Evolutionary conservation across 1,140 invertebrate species (phyloP).

Genomic region (Bactericera cockerelli): DNA sequence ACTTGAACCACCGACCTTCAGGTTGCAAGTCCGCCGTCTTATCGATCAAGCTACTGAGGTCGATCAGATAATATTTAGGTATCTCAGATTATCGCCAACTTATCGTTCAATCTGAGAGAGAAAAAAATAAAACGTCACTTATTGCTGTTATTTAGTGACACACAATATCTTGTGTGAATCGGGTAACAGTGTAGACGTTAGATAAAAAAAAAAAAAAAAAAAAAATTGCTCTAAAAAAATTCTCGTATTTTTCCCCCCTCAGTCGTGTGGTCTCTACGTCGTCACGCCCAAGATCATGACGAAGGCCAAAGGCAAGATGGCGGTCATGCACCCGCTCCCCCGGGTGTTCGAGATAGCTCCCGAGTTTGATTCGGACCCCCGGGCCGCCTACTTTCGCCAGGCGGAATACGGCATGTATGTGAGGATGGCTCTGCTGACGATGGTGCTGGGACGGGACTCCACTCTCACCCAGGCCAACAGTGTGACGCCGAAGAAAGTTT

Average conservation of each 20-base stretch:
- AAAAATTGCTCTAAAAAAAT: neutral
- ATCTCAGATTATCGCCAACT: no score
- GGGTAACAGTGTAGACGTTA: no score
- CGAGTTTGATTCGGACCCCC: slow-evolving; percentile 86
- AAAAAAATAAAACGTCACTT: no score
- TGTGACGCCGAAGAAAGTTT: slow-evolving; percentile 18
- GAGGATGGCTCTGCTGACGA: slow-evolving; percentile 88
- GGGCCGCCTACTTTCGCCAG: slow-evolving; percentile 97
- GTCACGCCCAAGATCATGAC: slow-evolving; percentile 94
- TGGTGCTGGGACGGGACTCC: slow-evolving; percentile 57
- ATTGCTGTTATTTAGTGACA: no score
- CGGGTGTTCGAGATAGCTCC: slow-evolving; percentile 85
- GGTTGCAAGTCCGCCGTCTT: no score
- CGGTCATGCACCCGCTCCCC: slow-evolving; percentile 95
- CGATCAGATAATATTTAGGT: no score
- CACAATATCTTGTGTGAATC: no score
- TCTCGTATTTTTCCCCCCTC: slow-evolving; percentile 11
- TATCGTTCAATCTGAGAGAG: no score
- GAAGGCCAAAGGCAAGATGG: slow-evolving; percentile 77
- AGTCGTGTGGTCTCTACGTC: slow-evolving; percentile 72
- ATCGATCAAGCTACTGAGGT: no score
- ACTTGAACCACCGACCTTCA: no score
- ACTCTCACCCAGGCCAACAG: neutral
- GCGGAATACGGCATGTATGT: slow-evolving; percentile 96
- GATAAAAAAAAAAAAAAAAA: no score